These are phyloP conservation scores for Calameuta idolon DNA, from an alignment of 2,888 invertebrate species.

Conservation along the genomic window DNA sequence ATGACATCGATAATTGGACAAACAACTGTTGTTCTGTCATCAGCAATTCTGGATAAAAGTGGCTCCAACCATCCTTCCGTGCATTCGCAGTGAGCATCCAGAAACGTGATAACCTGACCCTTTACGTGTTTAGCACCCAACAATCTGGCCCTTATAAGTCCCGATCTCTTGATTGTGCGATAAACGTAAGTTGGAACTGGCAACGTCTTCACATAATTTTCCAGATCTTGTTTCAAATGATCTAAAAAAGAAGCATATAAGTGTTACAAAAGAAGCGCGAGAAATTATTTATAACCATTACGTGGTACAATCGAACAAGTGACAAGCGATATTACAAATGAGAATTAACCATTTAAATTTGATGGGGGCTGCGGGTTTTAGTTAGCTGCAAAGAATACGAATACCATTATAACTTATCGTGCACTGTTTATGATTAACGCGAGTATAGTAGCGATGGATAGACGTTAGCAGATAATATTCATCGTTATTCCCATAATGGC, in stretches of 20 bases:
- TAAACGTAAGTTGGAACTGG: constrained; percentile 89
- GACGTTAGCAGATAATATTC: not conserved
- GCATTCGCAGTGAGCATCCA: constrained; percentile 99
- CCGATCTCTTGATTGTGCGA: constrained; percentile 92
- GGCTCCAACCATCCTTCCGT: constrained; percentile 99
- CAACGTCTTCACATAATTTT: constrained; percentile 87
- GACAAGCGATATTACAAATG: not conserved
- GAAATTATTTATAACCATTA: not conserved
- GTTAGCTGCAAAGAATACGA: not conserved
- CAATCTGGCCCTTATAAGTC: constrained; percentile 94
- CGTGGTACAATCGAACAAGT: not conserved
- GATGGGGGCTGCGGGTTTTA: not conserved
- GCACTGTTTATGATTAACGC: not conserved
- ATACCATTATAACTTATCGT: not conserved
- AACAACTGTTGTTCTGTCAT: constrained; percentile 93
- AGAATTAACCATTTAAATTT: not conserved
- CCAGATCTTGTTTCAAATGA: constrained; percentile 88
- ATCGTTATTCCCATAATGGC: not conserved
- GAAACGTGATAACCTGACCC: constrained; percentile 94
- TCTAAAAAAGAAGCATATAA: constrained; percentile 70
- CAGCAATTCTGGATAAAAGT: constrained; percentile 88
- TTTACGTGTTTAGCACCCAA: constrained; percentile 93
- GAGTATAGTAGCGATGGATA: not conserved
- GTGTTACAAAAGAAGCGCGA: not conserved
- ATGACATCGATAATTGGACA: constrained; percentile 99